Base-by-base conservation (phyloP, 2,888 invertebrate genomes). In the Aphodius granarius region DNA sequence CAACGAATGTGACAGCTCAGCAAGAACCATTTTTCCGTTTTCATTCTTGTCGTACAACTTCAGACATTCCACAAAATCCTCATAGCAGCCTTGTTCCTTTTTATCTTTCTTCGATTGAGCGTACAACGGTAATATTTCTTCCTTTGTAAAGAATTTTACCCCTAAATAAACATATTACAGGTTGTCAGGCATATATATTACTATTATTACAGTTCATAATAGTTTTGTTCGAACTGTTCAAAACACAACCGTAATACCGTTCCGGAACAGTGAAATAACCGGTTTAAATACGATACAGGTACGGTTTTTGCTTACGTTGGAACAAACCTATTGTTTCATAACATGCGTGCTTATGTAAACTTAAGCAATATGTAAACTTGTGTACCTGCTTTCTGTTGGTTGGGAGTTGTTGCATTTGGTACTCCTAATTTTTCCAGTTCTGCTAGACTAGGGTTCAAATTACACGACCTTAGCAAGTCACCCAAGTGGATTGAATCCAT, bases 61-160 rank as follows among this genome's bases (percentile, higher is more conserved):
- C 89, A 99, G 92, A 91, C 98, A 99, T 91, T 99, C 99, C 89
- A 98, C 92, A 92, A 99, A 99, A 91, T 99, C 99, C 88, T 99
- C 99, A 87, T 95, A 97, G 87, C 96, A 95, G 80, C 99, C 99
- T 88, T 95, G 95, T 87, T 99, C 99, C 78, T 87, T 87, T 5
- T 81, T 97, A 89, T 97, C 97, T 89, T 97, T 97, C 90, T 95
- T 95, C 84, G 94, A 85, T 84, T 97, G 95, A 87, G 94, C 92
- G 92, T 94, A 97, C 89, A 99, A 96, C 86, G 98, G 97, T 87
- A 98, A 92, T 91, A 99, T 96, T 91, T 99, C 99, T 85, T 99
- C 99, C 82, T 97, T 86, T 85, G 94, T 94, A 87, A 98, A n/a
- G n/a, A n/a, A n/a, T n/a, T n/a, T n/a, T n/a, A n/a, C n/a, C n/a